Evolutionary conservation across 2,797 vertebrate genomes (phyloP).

Genomic region (Cuculus canorus): DNA sequence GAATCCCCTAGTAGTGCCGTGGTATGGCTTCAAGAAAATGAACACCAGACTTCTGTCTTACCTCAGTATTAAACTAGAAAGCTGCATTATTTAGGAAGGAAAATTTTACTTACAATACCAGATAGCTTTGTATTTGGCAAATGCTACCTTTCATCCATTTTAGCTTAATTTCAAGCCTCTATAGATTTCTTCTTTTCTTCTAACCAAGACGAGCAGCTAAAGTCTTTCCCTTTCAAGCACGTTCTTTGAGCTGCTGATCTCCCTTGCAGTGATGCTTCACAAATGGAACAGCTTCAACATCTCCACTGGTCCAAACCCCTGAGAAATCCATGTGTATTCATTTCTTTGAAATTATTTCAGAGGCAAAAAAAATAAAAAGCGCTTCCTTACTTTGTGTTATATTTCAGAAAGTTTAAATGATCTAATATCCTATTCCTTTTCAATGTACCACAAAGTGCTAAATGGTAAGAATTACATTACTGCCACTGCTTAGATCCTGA

Average conservation of each 20-base stretch:
- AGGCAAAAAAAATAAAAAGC: not conserved
- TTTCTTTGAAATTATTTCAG: slow-evolving; percentile 51
- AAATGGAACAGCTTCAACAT: slow-evolving; percentile 26
- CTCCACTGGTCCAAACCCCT: slow-evolving; percentile 10
- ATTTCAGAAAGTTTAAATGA: slow-evolving; percentile 84
- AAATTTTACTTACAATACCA: slow-evolving; percentile 58
- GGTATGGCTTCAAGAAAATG: rapidly evolving
- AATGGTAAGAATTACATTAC: slow-evolving; percentile 89
- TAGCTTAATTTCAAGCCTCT: not conserved
- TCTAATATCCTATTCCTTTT: slow-evolving; percentile 85
- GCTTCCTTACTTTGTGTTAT: slow-evolving; percentile 79
- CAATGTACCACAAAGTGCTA: slow-evolving; percentile 86
- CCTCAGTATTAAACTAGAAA: not conserved
- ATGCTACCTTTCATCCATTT: not conserved
- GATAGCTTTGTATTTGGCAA: not conserved
- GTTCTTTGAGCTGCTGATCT: not conserved
- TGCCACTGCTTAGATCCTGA: slow-evolving; percentile 85
- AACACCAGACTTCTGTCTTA: not conserved
- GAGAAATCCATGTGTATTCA: slow-evolving; percentile 34
- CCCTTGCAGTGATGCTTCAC: not conserved
- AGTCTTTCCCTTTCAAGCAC: not conserved
- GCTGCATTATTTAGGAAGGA: not conserved
- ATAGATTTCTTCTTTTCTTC: slow-evolving; percentile 6
- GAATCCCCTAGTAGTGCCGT: not conserved
- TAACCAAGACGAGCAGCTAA: not conserved